Evolutionary conservation across 1,140 invertebrate genomes (phyloP), one percentile per base, ranked within the genome.

Genomic region (Gonioctena quinquepunctata): DNA sequence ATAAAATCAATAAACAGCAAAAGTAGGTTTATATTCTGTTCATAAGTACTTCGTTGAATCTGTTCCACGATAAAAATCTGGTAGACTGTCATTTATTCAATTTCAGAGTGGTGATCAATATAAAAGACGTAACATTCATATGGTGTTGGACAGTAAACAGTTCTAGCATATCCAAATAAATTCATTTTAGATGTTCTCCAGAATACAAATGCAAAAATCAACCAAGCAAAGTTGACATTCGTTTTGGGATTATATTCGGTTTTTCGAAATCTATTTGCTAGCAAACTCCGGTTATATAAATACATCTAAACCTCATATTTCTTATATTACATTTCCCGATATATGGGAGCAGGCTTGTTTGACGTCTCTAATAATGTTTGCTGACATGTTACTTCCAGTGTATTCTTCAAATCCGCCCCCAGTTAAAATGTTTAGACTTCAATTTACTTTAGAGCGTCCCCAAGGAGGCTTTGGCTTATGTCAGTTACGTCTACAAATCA

Each of bases 381-480:
- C 74, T 75, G 77, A 80, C 77, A 77, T 78, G 75, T 75, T 77
- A 74, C 68, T 71, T 68, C 69, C 69, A 61, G 62, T 73, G 69
- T 70, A 68, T 70, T 70, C 68, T 67, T 69, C 66, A 74, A 74
- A 74, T 74, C 72, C 72, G 66, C 71, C 71, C 69, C 60, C 69
- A 74, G 74, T 77, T 78, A 80, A 80, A 80, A 80, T 80, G 78
- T 80, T 80, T 80, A 80, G 77, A 77, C 69, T 80, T 74, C 77
- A 80, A 80, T 80, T 80, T 78, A 73, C 74, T 78, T 78, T 77
- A 71, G 70, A 74, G 60, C 60, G 57, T 73, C 77, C 70, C 77
- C 33, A 28, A 71, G 77, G 76, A 76, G n/a, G 21, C 68, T 74
- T 71, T 56, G 71, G 68, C 73, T 76, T 42, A 42, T 42, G 33